phyloP scores from a whole-genome alignment of 2,888 invertebrate genomes.

The Brachyptera putata region DNA sequence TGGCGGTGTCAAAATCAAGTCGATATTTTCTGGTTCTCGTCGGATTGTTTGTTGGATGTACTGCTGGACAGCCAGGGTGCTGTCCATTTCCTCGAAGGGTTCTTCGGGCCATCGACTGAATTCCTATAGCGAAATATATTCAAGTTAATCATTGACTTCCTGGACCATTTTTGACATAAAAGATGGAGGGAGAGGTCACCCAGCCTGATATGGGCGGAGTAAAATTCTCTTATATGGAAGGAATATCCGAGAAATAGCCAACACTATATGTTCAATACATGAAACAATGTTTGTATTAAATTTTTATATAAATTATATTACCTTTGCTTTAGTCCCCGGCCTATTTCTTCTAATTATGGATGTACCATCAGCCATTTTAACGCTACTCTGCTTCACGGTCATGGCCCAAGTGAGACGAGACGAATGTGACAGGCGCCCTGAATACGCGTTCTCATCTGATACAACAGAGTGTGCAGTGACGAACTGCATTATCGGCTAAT shows the following conservation, averaged over 20 bases:
- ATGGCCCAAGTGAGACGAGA: no score
- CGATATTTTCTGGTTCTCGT: conserved; percentile 88
- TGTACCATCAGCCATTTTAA: conserved; percentile 78
- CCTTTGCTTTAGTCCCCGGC: conserved; percentile 87
- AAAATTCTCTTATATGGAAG: no score
- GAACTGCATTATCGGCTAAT: no score
- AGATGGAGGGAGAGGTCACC: neutral
- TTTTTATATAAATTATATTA: no score
- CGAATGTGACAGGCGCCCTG: no score
- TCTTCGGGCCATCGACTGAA: conserved; percentile 98
- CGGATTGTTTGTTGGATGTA: conserved; percentile 97
- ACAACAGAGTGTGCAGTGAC: no score
- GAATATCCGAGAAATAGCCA: no score
- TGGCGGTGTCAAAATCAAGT: conserved; percentile 91
- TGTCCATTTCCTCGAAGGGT: conserved; percentile 99
- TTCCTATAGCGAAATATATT: conserved; percentile 63
- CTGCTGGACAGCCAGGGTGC: conserved; percentile 96
- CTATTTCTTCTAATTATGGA: conserved; percentile 82
- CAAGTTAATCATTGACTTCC: no score
- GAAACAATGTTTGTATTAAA: no score
- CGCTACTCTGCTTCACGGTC: conserved; percentile 19
- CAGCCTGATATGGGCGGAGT: no score
- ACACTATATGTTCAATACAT: no score
- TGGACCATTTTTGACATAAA: neutral
- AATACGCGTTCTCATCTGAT: no score